Conservation (phyloP, 2,888 invertebrate genomes). For the Agriotes lineatus region DNA sequence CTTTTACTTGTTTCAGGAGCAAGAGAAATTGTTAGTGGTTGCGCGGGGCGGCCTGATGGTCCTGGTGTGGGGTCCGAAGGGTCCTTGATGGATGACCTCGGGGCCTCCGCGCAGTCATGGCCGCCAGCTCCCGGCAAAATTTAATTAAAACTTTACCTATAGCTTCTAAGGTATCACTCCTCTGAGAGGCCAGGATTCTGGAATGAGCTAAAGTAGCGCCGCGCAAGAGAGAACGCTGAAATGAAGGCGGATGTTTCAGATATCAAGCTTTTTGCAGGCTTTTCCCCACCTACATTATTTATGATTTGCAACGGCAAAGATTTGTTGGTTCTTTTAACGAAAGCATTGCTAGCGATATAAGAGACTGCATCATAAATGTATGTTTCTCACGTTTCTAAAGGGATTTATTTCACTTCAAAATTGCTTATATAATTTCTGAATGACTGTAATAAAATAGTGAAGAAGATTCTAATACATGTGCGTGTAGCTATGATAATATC, state of each 20-base stretch:
- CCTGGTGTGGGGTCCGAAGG: slow-evolving; percentile 52
- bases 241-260: not conserved
- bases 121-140: slow-evolving; percentile 45
- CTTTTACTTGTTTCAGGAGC: slow-evolving; percentile 39
- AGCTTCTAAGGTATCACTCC: slow-evolving; percentile 57
- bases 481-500: too few species aligned
- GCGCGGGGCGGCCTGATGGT: slow-evolving; percentile 39
- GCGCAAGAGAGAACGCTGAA: not conserved
- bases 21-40: slow-evolving; percentile 44
- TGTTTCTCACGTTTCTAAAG: too few species aligned
- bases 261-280: too few species aligned
- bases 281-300: too few species aligned
- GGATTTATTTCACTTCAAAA: too few species aligned
- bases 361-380: too few species aligned
- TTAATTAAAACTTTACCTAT: slow-evolving; percentile 57
- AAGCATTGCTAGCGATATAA: too few species aligned
- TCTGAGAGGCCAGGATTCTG: slow-evolving; percentile 48
- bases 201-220: slow-evolving; percentile 22
- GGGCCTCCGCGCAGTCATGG: slow-evolving; percentile 51
- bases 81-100: slow-evolving; percentile 67
- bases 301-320: too few species aligned
- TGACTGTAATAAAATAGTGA: too few species aligned
- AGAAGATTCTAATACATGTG: too few species aligned
- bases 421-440: too few species aligned
- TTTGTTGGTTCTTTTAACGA: too few species aligned